Conservation (phyloP, 2,113 vertebrate species). For the Corvus moneduloides region DNA sequence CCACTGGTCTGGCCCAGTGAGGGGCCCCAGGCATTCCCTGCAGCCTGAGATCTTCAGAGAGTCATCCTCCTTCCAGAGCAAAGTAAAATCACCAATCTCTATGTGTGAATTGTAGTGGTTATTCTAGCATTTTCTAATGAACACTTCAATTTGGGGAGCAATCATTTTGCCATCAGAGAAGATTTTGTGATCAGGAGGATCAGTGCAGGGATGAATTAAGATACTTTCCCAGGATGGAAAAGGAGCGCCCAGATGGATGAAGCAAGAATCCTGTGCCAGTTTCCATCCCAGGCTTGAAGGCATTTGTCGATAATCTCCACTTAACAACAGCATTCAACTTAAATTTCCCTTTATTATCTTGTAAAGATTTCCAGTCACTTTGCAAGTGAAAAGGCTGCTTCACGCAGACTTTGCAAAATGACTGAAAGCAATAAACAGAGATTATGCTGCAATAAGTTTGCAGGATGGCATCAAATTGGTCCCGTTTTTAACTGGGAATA, state of each 20-base stretch:
- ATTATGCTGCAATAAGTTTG: fast-evolving
- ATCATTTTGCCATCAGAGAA: not conserved
- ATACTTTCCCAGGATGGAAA: not conserved
- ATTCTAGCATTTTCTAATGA: not conserved
- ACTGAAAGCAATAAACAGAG: not conserved
- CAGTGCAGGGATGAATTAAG: not conserved
- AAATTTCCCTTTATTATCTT: not conserved
- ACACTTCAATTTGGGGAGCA: not conserved
- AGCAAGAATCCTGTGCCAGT: not conserved
- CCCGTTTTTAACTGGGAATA: not conserved
- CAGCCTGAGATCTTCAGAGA: not conserved
- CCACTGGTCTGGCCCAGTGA: not conserved
- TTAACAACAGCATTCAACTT: not conserved
- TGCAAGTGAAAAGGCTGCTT: not conserved
- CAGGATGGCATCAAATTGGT: not conserved
- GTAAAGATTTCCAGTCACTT: not conserved
- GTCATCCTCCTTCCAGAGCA: not conserved
- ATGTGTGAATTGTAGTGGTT: not conserved
- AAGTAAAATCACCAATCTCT: not conserved
- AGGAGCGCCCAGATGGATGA: not conserved
- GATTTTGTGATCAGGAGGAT: not conserved
- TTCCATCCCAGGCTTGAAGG: not conserved
- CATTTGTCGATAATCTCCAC: not conserved
- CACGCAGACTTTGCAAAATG: not conserved
- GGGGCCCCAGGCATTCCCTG: not conserved